Percentiles rank a stretch among this genome's conserved stretches.
Evolutionary conservation across 92 coral and sea anemone species (phyloP).

Genomic region (Heliopora coerulea): DNA sequence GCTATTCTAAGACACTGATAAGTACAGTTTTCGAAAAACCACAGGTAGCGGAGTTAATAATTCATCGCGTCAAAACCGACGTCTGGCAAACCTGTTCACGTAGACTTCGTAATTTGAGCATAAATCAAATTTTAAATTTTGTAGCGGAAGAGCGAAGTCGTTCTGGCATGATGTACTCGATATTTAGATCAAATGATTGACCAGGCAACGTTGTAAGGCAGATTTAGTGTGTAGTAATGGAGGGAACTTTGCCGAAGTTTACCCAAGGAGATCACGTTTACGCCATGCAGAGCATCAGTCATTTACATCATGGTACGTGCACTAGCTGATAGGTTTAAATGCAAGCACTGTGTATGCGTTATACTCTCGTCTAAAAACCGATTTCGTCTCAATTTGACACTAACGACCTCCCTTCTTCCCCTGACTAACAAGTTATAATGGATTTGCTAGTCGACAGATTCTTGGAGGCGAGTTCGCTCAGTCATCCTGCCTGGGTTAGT

Average conservation of each 20-base stretch:
- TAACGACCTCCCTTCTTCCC: too few species aligned
- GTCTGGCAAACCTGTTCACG: background rate
- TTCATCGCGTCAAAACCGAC: background rate
- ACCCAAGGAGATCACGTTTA: slow-evolving; percentile 74
- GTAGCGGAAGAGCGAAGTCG: background rate
- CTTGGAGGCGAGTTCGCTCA: too few species aligned
- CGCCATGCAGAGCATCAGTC: slow-evolving; percentile 68
- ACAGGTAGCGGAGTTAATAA: background rate
- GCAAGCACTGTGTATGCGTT: too few species aligned
- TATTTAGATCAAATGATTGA: too few species aligned
- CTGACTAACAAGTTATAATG: too few species aligned
- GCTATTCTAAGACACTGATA: background rate
- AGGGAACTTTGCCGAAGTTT: slow-evolving; percentile 14
- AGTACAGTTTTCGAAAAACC: background rate
- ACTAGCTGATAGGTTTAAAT: too few species aligned
- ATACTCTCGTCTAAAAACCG: too few species aligned
- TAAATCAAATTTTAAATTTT: background rate
- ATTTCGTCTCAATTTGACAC: too few species aligned
- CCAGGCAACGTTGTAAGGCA: too few species aligned
- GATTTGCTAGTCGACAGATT: too few species aligned
- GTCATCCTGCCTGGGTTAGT: too few species aligned
- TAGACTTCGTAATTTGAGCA: slow-evolving; percentile 2
- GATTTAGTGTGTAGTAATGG: background rate
- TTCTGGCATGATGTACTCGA: background rate
- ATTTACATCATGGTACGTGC: slow-evolving; percentile 91